Evolutionary conservation across 2,888 invertebrate species (phyloP), one percentile per base, ranked within the genome.

Genomic region (Gymnocheta viridis): DNA sequence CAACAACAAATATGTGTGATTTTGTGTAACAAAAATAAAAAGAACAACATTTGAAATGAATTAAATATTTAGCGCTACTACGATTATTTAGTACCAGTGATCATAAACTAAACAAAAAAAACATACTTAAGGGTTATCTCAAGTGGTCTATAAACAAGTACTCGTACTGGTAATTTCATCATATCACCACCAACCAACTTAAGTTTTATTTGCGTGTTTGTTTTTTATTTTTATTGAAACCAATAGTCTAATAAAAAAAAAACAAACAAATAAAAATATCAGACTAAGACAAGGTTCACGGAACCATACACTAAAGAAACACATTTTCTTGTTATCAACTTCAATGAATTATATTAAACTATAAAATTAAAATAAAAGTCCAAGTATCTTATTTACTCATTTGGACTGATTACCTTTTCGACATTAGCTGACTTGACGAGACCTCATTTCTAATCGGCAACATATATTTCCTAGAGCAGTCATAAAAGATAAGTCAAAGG

Each of bases 361-460:
- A 19, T 56, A 49, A 17, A 54, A 51, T 22, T 29, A 62, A 62
- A 69, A 38, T 41, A 67, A 60, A 78, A 69, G 35, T 22, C 62
- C 60, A 58, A 80, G 29, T 76, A 72, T 67, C 77, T 80, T 69
- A 84, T 81, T 84, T 77, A 80, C 70, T 56, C 66, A 77, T 62
- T 77, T 54, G 27, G 62, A 38, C 35, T 62, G 80, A 81, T 84
- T 84, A 73, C 72, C 79, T 81, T 69, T 54, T 51, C 47, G 44
- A 62, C 60, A 69, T 58, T 38, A 58, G 35, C 62, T 60, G 41
- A 24, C 24, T 38, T 35, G 38, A 4, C 29, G 10, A 32, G 35
- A 56, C 19, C 35, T 7, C 27, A 69, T 69, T 41, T 29, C 17
- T 60, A 58, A 77, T 67, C 58, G 14, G 10, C 12, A 17, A 27